Percentiles rank a stretch among this genome's conserved stretches.
These are phyloP conservation scores for Eupithecia exiguata DNA, from an alignment of 2,888 invertebrate genomes.

Conservation along the genomic window DNA sequence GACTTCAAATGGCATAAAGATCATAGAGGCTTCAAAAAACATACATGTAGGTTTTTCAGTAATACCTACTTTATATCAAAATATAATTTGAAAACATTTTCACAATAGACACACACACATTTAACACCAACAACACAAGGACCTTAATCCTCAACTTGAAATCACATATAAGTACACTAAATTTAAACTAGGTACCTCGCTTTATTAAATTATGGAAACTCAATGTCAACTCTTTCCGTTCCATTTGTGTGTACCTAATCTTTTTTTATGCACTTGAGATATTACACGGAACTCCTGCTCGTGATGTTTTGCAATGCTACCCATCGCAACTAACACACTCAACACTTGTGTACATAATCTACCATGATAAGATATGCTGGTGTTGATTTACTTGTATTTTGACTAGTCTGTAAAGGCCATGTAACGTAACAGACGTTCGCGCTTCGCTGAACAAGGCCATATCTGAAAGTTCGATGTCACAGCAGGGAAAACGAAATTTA, in stretches of 20 bases:
- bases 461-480: slow-evolving; percentile 34
- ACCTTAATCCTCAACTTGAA: background rate
- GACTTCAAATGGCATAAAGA: background rate
- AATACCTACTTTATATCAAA: background rate
- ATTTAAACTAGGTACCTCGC: slow-evolving; percentile 66
- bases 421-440: slow-evolving; percentile 35
- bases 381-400: slow-evolving; percentile 46
- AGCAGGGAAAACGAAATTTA: slow-evolving; percentile 24
- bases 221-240: slow-evolving; percentile 75
- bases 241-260: slow-evolving; percentile 67
- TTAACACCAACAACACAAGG: background rate
- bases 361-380: slow-evolving; percentile 74
- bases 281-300: slow-evolving; percentile 56
- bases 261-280: slow-evolving; percentile 52
- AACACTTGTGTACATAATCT: slow-evolving; percentile 81
- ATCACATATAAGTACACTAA: slow-evolving; percentile 25
- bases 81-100: background rate
- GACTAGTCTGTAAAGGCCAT: slow-evolving; percentile 29
- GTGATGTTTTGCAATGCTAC: slow-evolving; percentile 70
- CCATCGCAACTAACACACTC: slow-evolving; percentile 71
- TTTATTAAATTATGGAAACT: slow-evolving; percentile 81
- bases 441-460: slow-evolving; percentile 46
- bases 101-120: background rate
- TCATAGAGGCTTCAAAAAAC: background rate
- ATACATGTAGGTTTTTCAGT: background rate